Percentiles rank a stretch among this genome's conserved stretches.
Conservation (phyloP, 2,888 invertebrate genomes). For the Eustalomyia histrio region DNA sequence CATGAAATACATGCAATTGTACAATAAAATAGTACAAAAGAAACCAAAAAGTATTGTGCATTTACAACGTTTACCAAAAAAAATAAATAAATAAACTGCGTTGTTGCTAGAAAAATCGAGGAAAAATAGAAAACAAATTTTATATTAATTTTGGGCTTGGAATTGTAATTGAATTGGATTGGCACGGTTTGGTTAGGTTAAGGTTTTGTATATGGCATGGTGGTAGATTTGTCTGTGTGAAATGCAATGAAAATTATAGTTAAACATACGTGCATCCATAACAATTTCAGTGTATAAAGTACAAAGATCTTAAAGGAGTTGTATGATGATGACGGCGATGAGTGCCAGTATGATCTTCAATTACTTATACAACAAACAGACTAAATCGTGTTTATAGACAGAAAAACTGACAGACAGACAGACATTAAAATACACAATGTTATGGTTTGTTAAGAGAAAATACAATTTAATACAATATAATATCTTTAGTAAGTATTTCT, state of each 20-base stretch:
- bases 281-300: neutral
- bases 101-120: slow-evolving; percentile 12
- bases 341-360: slow-evolving; percentile 55
- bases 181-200: slow-evolving; percentile 41
- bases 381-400: slow-evolving; percentile 47
- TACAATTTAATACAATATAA: slow-evolving; percentile 28
- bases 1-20: slow-evolving; percentile 1
- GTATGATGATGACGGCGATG: slow-evolving; percentile 38
- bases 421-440: neutral
- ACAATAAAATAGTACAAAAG: neutral
- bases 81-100: no score
- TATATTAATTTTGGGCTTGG: slow-evolving; percentile 54
- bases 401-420: neutral
- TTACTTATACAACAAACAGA: slow-evolving; percentile 53
- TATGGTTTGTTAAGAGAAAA: slow-evolving; percentile 24
- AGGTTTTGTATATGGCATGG: neutral
- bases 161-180: slow-evolving; percentile 62
- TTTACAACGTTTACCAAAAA: slow-evolving; percentile 10
- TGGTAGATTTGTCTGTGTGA: slow-evolving; percentile 42
- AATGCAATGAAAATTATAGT: slow-evolving; percentile 37
- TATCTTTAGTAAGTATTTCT: neutral
- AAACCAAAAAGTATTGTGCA: neutral
- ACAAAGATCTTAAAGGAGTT: slow-evolving; percentile 23
- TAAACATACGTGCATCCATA: neutral
- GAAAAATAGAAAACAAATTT: slow-evolving; percentile 39